phyloP scores from a whole-genome alignment of 2,797 vertebrate genomes.

The Phrynocephalus guinanensis region DNA sequence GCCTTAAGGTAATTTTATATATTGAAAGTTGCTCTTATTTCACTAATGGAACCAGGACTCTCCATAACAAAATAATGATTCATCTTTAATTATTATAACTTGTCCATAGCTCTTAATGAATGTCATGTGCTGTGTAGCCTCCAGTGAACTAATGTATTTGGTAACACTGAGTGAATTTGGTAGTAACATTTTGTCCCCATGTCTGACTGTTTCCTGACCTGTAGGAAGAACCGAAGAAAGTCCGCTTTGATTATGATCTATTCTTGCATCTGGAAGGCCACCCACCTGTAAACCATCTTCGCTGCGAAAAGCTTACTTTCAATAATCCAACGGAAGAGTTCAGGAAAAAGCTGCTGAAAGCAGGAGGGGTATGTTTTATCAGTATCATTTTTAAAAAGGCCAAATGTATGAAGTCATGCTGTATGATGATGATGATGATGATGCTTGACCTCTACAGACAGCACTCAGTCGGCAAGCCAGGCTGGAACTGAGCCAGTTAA shows the following conservation, averaged over 20 bases:
- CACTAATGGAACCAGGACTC: background rate
- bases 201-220: constrained; percentile 65
- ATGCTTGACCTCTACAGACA: no score
- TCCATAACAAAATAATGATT: background rate
- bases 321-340: constrained; percentile 99
- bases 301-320: constrained; percentile 99
- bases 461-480: no score
- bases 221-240: constrained; percentile 99
- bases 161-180: constrained; percentile 48
- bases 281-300: constrained; percentile 98
- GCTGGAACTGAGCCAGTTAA: no score
- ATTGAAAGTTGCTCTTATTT: background rate
- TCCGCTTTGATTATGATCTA: constrained; percentile 98
- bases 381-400: constrained; percentile 35
- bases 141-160: background rate
- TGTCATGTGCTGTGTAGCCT: background rate
- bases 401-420: constrained; percentile 35
- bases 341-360: constrained; percentile 94
- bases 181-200: constrained; percentile 52
- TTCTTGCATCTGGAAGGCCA: constrained; percentile 98
- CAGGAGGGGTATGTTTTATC: constrained; percentile 89
- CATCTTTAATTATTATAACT: background rate
- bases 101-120: background rate
- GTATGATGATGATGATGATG: constrained; percentile 32
- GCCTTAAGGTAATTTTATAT: background rate